phyloP scores from a whole-genome alignment of 2,888 invertebrate genomes.

The Herminia tarsipennalis region DNA sequence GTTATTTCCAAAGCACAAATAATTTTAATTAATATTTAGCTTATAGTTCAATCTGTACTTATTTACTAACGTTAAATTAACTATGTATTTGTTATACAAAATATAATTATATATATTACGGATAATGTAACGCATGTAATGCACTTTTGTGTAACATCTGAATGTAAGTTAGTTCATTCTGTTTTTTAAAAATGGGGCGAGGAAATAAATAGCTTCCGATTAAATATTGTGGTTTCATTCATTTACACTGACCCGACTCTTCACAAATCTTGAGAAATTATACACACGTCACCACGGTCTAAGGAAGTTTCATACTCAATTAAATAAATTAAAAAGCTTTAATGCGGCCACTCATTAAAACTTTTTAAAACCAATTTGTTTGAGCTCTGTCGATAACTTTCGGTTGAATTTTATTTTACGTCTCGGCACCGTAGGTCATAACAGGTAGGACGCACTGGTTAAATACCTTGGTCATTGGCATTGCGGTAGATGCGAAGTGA shows the following conservation, averaged over 20 bases:
- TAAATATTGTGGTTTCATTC: constrained; percentile 18
- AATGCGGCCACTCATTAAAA: too few relatives aligned
- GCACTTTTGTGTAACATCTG: constrained; percentile 71
- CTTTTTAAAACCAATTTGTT: too few relatives aligned
- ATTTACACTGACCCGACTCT: neutral
- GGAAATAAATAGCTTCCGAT: constrained; percentile 69
- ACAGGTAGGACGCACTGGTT: too few relatives aligned
- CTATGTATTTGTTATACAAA: constrained; percentile 59
- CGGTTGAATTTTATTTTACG: too few relatives aligned
- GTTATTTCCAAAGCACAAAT: constrained; percentile 61
- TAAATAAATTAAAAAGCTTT: too few relatives aligned
- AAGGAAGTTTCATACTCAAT: too few relatives aligned
- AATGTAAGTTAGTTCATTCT: constrained; percentile 68
- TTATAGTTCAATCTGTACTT: constrained; percentile 59
- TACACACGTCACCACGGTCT: too few relatives aligned
- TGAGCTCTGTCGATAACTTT: too few relatives aligned
- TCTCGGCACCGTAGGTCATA: too few relatives aligned
- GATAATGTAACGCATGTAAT: constrained; percentile 70
- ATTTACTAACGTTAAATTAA: constrained; percentile 63
- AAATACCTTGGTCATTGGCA: too few relatives aligned
- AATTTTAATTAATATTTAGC: constrained; percentile 51
- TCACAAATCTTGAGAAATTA: too few relatives aligned
- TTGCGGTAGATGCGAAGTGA: too few relatives aligned
- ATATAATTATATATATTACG: constrained; percentile 55
- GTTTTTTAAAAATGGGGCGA: constrained; percentile 69